Percentiles rank a stretch among this genome's conserved stretches.
phyloP scores from a whole-genome alignment of 2,113 vertebrate genomes.

The Scomber japonicus region DNA sequence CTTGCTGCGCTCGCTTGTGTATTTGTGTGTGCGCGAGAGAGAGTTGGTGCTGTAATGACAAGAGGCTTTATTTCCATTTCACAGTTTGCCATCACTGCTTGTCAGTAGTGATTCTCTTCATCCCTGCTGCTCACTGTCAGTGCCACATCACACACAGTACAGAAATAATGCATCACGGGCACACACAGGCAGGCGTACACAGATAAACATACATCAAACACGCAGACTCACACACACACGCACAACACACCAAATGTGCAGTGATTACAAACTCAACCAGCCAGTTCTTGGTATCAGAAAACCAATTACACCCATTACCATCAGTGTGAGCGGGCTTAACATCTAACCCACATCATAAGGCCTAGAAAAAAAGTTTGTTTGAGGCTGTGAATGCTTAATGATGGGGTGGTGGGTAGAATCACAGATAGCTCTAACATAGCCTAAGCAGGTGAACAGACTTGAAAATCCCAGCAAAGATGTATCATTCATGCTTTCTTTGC shows the following conservation, averaged over 20 bases:
- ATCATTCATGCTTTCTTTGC: constrained; percentile 24
- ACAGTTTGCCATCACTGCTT: constrained; percentile 79
- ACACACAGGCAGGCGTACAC: constrained; percentile 16
- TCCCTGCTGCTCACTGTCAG: constrained; percentile 72
- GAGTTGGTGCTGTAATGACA: constrained; percentile 76
- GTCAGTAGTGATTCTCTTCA: constrained; percentile 81
- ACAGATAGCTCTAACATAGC: constrained; percentile 19
- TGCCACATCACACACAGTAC: constrained; percentile 42
- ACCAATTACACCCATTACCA: constrained; percentile 59
- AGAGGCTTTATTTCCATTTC: constrained; percentile 82
- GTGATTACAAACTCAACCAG: constrained; percentile 42
- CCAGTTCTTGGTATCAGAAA: constrained; percentile 52
- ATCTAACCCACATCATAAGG: constrained; percentile 33
- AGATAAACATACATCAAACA: constrained; percentile 11
- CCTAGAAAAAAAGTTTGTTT: constrained; percentile 15
- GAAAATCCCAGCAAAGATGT: constrained; percentile 6
- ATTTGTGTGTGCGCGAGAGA: constrained; percentile 48
- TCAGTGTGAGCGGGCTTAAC: constrained; percentile 48
- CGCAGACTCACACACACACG: constrained; percentile 5
- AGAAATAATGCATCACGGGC: constrained; percentile 63
- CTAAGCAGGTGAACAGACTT: constrained; percentile 20
- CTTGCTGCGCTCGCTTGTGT: constrained; percentile 62
- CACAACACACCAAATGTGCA: constrained; percentile 20
- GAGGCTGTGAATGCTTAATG: constrained; percentile 25
- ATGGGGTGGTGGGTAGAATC: constrained; percentile 21